Conservation (phyloP, 2,797 vertebrate species). For the Paguma larvata region DNA sequence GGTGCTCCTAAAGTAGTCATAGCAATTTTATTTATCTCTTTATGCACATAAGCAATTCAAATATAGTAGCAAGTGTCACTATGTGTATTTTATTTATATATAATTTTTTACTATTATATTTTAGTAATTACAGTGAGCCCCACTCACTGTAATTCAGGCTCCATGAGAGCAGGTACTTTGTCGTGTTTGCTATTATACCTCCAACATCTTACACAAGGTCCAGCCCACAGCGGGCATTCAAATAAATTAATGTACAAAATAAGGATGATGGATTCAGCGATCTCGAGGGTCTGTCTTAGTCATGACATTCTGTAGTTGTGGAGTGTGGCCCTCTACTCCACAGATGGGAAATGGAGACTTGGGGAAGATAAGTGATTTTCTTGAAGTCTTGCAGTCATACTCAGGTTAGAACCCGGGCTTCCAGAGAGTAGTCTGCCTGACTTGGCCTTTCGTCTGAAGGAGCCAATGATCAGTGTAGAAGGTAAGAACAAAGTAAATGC, state of each 20-base stretch:
- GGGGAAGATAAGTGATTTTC: not conserved
- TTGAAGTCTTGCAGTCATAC: not conserved
- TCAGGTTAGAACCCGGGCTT: not conserved
- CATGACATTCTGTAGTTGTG: not conserved
- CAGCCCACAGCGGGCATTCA: not conserved
- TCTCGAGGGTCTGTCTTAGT: not conserved
- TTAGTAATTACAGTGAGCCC: no score
- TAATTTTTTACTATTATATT: not conserved
- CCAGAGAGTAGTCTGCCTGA: not conserved
- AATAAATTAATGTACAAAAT: not conserved
- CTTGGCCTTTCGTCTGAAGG: not conserved
- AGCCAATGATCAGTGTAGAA: not conserved
- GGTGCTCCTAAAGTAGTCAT: no score
- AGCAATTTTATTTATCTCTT: no score
- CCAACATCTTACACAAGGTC: not conserved
- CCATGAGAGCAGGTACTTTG: not conserved
- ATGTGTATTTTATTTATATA: not conserved
- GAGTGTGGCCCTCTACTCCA: not conserved
- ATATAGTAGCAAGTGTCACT: no score
- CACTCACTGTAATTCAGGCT: not conserved
- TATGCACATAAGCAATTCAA: no score
- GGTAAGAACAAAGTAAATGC: not conserved
- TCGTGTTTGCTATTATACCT: not conserved
- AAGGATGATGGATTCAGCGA: not conserved
- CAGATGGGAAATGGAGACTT: not conserved